Base-by-base conservation (phyloP, 1,140 invertebrate genomes). In the Saccostrea cuccullata region DNA sequence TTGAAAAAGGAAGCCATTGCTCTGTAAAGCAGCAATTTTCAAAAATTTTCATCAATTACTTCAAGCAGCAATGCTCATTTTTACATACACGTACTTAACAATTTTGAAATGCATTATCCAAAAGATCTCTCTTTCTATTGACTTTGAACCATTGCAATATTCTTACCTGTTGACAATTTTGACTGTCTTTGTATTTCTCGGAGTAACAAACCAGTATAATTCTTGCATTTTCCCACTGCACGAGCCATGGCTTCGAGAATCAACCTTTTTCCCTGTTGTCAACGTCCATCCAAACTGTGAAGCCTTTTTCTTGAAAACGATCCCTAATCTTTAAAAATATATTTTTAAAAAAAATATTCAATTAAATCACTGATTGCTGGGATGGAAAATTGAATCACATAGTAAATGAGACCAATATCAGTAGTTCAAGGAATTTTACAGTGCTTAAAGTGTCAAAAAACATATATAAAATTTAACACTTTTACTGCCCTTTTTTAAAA, bases 271-370 rank as follows among this genome's bases (percentile, higher is more conserved):
- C 92, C 92, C 92, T 93, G 58, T 92, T 86, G 86, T 93, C 92
- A 23, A 93, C 90, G 67, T 93, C 97, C 96, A 90, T 95, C 95
- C 91, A 92, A 9, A 92, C 91, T 2, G 60, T 87, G 12, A 89
- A 55, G 3, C 89, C 90, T 84, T 86, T 64, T 1, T 56, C 23
- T 70, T 82, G 88, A 15, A 92, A 86, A 13, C 70, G 26, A 56
- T 91, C 86, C 47, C 90, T 82, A 9, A 93, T 88, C 64, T 91
- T n/a, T 15, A 77, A 77, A 77, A 15, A 23, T 47, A 47, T 9
- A 36, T 36, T 36, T 36, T 36, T 36, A 36, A 36, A n/a, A n/a
- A n/a, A 36, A 36, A 36, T 36, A 47, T 47, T 47, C 47, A 47
- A 47, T 9, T 2, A 47, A 47, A 47, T 47, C 47, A 47, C 47